Evolutionary conservation across 2,113 vertebrate genomes (phyloP), one percentile per base, ranked within the genome.

Genomic region (Eublepharis macularius): DNA sequence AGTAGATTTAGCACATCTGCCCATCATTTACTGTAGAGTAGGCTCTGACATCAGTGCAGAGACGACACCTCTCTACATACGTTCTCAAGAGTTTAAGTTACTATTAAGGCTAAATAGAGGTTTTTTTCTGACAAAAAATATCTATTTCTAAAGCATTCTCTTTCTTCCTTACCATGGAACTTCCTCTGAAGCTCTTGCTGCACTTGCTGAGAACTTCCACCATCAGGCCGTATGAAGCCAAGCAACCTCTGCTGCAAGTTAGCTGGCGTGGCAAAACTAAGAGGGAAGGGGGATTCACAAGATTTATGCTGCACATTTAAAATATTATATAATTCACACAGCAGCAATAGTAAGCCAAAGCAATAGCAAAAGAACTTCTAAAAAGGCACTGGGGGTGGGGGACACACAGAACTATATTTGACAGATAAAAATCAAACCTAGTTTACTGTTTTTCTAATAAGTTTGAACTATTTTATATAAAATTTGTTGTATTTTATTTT

Each of bases 131-230:
- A 21, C 41, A 41, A 76, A 76, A n/a, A 68, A 54, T n/a, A 19
- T 36, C 76, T 41, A 60, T 60, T 60, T 24, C 2, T 24, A 60
- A 87, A 73, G 83, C 47, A 12, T 13, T 9, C 26, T 63, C 60
- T 63, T 63, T 79, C 39, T 57, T 54, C 95, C 95, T 93, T 94
- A 99, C 98, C 98, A 69, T 99, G 98, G 24, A 97, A 98, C 84
- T 99, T 99, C 90, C 98, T 97, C 90, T 99, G 98, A 6, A 99
- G 97, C 34, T 99, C 99, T 88, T 99, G 99, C 80, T 99, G 99
- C 84, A 99, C 96, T 91, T 99, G 98, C 87, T 99, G 99, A 83
- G 98, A 97, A 92, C 92, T 98, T 90, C 97, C 97, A 43, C 97
- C 97, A 70, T 99, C 98, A 36, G 98, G 98, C 26, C 98, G 96